A percentile compares a stretch with the other conserved stretches of the same genome.
Conservation (phyloP, 1,140 invertebrate species). For the Pseudoatta argentina region DNA sequence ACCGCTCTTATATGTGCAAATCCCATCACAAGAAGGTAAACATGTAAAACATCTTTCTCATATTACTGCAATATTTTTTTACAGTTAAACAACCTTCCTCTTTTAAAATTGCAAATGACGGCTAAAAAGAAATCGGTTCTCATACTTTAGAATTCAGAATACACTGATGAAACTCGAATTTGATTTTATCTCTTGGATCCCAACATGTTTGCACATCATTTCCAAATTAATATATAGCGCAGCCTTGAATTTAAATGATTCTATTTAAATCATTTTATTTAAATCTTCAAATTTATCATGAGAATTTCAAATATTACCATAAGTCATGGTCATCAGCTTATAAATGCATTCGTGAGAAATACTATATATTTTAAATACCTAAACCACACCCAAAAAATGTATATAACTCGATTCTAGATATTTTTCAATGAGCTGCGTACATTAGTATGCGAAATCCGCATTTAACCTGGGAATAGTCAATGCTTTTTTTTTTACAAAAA, state of each 20-base stretch:
- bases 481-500: no score
- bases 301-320: slow-evolving; percentile 5
- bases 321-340: background rate
- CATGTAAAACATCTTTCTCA: background rate
- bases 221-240: slow-evolving; percentile 1
- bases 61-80: background rate
- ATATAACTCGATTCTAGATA: no score
- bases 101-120: slow-evolving; percentile 21
- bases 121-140: background rate
- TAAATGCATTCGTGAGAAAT: background rate
- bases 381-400: background rate
- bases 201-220: background rate
- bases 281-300: background rate
- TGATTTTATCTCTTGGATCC: background rate
- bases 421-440: background rate
- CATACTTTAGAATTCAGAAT: background rate
- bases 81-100: no score
- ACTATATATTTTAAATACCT: background rate
- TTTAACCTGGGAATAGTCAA: background rate
- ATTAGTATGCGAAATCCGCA: slow-evolving; percentile 6
- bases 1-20: background rate
- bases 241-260: slow-evolving; percentile 22
- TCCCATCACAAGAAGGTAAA: background rate
- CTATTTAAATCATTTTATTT: background rate
- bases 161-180: background rate